Percentiles rank a stretch among this genome's conserved stretches.
Conservation (phyloP, 2,888 invertebrate genomes). For the Microplitis manilae region DNA sequence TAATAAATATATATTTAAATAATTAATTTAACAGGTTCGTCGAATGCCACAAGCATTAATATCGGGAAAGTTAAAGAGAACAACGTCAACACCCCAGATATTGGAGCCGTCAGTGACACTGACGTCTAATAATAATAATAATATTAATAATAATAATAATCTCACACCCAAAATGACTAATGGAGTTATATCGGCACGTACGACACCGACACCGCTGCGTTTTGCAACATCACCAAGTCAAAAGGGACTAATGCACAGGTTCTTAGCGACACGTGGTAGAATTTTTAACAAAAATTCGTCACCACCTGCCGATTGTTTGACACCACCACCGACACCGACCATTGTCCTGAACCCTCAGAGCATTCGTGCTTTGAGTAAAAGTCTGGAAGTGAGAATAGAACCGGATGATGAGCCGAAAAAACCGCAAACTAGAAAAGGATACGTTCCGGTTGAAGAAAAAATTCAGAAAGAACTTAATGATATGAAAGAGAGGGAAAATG, state of each 20-base stretch:
- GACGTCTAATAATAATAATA: constrained; percentile 46
- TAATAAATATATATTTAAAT: constrained; percentile 12
- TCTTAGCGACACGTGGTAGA: constrained; percentile 84
- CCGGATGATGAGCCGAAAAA: constrained; percentile 60
- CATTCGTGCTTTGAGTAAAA: constrained; percentile 59
- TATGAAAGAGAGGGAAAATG: constrained; percentile 86
- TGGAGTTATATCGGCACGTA: constrained; percentile 63
- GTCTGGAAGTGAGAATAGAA: constrained; percentile 47
- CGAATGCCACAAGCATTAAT: constrained; percentile 65
- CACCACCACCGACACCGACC: constrained; percentile 55
- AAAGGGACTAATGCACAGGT: constrained; percentile 87
- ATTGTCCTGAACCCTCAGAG: constrained; percentile 60
- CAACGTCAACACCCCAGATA: constrained; percentile 67
- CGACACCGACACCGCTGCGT: constrained; percentile 68
- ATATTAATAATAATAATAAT: constrained; percentile 39
- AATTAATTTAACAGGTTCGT: constrained; percentile 56
- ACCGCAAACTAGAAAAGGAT: constrained; percentile 80
- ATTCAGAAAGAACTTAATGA: constrained; percentile 90
- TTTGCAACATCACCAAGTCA: constrained; percentile 79
- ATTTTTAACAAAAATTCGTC: constrained; percentile 65
- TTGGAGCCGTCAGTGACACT: constrained; percentile 56
- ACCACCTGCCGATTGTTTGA: constrained; percentile 47
- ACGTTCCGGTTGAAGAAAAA: constrained; percentile 89
- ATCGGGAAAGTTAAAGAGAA: constrained; percentile 64
- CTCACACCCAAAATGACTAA: constrained; percentile 65